phyloP scores from a whole-genome alignment of 1,140 invertebrate species.

The Neotoxoptera formosana region DNA sequence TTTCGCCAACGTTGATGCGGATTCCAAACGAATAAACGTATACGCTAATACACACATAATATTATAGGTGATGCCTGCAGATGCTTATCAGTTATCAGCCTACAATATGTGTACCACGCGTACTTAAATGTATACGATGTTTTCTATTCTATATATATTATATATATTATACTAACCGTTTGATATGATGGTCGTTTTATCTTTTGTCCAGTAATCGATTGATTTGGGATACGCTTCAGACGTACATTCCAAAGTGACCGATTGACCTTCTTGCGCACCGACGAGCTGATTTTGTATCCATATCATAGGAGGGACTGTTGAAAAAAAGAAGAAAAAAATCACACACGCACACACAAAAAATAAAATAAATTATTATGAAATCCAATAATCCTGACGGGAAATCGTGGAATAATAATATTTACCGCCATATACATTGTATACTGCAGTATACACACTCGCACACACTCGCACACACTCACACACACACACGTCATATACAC shows the following conservation, averaged over 20 bases:
- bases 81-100: neutral
- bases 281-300: conserved; percentile 85
- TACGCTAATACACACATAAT: neutral
- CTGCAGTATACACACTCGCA: no score
- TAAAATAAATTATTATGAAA: conserved; percentile 27
- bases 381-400: neutral
- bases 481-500: no score
- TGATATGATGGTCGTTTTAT: conserved; percentile 80
- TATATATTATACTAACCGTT: conserved; percentile 76
- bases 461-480: no score
- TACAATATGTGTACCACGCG: neutral
- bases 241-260: conserved; percentile 80
- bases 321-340: conserved; percentile 50
- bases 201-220: conserved; percentile 84
- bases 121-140: neutral
- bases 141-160: neutral
- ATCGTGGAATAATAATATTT: conserved; percentile 18
- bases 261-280: conserved; percentile 77
- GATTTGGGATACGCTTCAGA: conserved; percentile 88
- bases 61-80: no score
- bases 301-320: conserved; percentile 82
- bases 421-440: neutral
- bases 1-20: neutral
- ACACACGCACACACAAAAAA: neutral
- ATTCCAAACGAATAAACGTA: neutral